Conservation (phyloP, 1,140 invertebrate genomes). For the Plectrocnemia conspersa region DNA sequence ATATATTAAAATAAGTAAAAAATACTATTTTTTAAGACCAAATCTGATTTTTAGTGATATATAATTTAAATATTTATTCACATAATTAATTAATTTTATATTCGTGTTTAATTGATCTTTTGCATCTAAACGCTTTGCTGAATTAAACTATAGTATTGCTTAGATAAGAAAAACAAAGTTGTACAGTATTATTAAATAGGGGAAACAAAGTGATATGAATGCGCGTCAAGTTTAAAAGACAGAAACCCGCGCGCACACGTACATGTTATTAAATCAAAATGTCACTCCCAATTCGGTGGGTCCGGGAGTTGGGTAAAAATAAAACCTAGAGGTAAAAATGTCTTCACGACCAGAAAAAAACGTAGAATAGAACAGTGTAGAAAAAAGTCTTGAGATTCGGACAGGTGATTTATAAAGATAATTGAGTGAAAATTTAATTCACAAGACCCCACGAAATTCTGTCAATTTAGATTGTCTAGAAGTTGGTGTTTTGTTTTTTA, state of each 20-base stretch:
- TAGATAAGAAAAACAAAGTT: not conserved
- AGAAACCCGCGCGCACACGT: conserved; percentile 3
- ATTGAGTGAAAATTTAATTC: conserved; percentile 34
- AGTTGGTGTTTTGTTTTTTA: not conserved
- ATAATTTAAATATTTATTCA: no score
- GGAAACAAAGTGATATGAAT: not conserved
- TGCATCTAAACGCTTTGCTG: no score
- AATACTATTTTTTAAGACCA: no score
- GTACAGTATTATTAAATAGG: not conserved
- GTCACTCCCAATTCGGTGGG: conserved; percentile 21
- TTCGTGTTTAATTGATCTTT: no score
- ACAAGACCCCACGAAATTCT: conserved; percentile 31
- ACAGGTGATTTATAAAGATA: conserved; percentile 30
- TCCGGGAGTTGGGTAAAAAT: conserved; percentile 16
- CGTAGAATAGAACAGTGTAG: not conserved
- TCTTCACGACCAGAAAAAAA: conserved; percentile 13
- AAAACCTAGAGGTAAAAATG: not conserved
- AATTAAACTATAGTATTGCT: not conserved
- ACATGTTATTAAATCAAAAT: conserved; percentile 23
- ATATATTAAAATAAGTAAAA: no score
- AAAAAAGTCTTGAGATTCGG: no score
- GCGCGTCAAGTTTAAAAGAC: conserved; percentile 9
- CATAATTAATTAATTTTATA: no score
- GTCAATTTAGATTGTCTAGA: conserved; percentile 26
- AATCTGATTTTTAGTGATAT: no score